Evolutionary conservation across 2,888 invertebrate species (phyloP).

Genomic region (Ceratothoa steindachneri): DNA sequence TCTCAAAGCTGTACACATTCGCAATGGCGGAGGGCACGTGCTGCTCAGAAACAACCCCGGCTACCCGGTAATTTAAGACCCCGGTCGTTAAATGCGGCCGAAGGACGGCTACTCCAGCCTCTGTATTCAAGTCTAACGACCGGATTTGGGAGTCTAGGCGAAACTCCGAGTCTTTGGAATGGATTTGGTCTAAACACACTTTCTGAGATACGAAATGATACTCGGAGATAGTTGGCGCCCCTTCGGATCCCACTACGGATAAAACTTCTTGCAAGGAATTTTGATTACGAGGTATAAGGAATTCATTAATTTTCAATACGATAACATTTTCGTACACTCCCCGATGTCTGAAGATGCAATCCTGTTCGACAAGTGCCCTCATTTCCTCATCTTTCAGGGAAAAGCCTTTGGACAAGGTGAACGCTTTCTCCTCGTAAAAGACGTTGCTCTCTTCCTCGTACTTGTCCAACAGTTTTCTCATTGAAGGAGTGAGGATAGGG

Average conservation of each 20-base stretch:
- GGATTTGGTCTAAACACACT: slow-evolving; percentile 34
- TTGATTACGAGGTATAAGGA: slow-evolving; percentile 23
- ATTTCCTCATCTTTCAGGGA: slow-evolving; percentile 11
- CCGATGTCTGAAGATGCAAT: slow-evolving; percentile 40
- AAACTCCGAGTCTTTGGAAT: slow-evolving; percentile 19
- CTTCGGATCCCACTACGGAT: not conserved
- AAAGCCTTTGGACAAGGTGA: slow-evolving; percentile 23
- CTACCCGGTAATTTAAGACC: not conserved
- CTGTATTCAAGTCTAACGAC: slow-evolving; percentile 14
- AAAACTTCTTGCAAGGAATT: slow-evolving; percentile 30
- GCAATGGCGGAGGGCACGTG: slow-evolving; percentile 33
- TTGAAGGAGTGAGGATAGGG: slow-evolving; percentile 35
- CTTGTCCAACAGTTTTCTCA: slow-evolving; percentile 32
- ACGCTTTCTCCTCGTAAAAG: slow-evolving; percentile 36
- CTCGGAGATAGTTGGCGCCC: slow-evolving; percentile 21
- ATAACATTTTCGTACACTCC: slow-evolving; percentile 39
- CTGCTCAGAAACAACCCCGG: slow-evolving; percentile 23
- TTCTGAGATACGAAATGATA: slow-evolving; percentile 37
- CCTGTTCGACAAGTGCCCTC: slow-evolving; percentile 29
- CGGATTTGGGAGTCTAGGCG: slow-evolving; percentile 29
- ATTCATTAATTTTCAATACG: slow-evolving; percentile 31
- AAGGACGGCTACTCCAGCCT: slow-evolving; percentile 34
- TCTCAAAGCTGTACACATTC: slow-evolving; percentile 2
- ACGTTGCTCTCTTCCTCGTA: slow-evolving; percentile 35
- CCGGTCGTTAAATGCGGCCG: slow-evolving; percentile 28